Base-by-base conservation (phyloP, 2,797 vertebrate genomes). In the Peromyscus nudipes region DNA sequence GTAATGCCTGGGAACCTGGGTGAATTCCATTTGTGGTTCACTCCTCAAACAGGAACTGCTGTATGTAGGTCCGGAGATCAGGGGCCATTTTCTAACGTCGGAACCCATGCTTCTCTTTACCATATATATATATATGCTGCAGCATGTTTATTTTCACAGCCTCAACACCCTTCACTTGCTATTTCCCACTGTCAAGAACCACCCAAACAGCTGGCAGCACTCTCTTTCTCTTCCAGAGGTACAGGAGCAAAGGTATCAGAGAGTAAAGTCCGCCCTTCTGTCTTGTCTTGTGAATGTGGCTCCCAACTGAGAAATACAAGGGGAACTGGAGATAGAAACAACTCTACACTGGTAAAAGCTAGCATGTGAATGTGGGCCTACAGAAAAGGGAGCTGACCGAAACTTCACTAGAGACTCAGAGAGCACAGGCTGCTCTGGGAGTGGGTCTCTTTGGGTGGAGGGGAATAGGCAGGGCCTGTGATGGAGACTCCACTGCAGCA, bases 71-170 rank as follows among this genome's bases (percentile, higher is more conserved):
- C 25, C 81, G 23, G 17, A 89, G 62, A 55, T 94, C 31, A 55
- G 3, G 37, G 60, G 10, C 12, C 12, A 23, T 91, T 93, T 73
- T 57, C 37, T 75, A 69, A 55, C 4, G 29, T 62, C 8, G 1
- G 9, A 79, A 73, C 19, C 10, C 43, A 1, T 16, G 40, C 67
- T 94, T 73, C 40, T 81, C 73, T 84, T 43, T 90, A 55, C 43
- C 43, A 12, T 13, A 69, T 34, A n/a, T 13, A 69, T 34, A n/a
- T 4, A 21, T n/a, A n/a, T 52, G 93, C 84, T n/a, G 34, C 2
- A 46, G 73, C 19, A 23, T 14, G 46, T 82, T 82, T 77, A 46
- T 77, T 96, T 96, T 96, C 77, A 79, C 13, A n/a, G 67, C 83
- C 43, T 77, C 65, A n/a, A 83, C 57, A 57, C 25, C 79, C 34